Conservation (phyloP, 2,888 invertebrate genomes). For the Drosophila dives region DNA sequence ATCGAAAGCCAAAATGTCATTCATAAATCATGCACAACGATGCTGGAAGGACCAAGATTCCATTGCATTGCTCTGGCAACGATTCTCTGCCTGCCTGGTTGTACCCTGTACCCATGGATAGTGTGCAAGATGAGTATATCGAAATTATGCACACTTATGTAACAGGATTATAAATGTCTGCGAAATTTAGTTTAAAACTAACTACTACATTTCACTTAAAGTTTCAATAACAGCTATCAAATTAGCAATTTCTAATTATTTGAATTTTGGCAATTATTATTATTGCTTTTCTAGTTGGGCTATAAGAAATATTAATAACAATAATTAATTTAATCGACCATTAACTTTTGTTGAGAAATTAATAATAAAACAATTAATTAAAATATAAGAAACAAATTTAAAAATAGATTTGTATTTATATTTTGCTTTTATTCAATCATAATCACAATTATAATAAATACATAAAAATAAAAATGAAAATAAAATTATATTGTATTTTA, state of each 20-base stretch:
- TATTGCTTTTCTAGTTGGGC: too few relatives aligned
- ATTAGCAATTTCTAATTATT: not conserved
- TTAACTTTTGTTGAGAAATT: not conserved
- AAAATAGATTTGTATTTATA: too few relatives aligned
- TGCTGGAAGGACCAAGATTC: conserved; percentile 57
- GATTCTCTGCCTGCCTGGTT: not conserved
- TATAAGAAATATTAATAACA: too few relatives aligned
- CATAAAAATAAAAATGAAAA: too few relatives aligned
- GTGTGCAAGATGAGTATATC: not conserved
- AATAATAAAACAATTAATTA: not conserved
- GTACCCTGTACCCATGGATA: not conserved
- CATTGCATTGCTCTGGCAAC: conserved; percentile 31
- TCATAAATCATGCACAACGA: conserved; percentile 81
- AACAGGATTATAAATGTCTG: not conserved
- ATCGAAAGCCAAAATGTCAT: conserved; percentile 74
- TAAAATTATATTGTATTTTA: too few relatives aligned
- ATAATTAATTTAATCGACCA: not conserved
- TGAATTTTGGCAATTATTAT: too few relatives aligned
- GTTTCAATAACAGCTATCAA: not conserved
- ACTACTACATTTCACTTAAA: not conserved
- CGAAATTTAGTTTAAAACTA: too few relatives aligned
- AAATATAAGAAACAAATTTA: not conserved
- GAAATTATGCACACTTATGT: not conserved
- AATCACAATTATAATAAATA: too few relatives aligned
- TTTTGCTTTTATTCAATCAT: too few relatives aligned